Base-by-base conservation (phyloP, 1,140 invertebrate genomes). In the Aphidius gifuensis region DNA sequence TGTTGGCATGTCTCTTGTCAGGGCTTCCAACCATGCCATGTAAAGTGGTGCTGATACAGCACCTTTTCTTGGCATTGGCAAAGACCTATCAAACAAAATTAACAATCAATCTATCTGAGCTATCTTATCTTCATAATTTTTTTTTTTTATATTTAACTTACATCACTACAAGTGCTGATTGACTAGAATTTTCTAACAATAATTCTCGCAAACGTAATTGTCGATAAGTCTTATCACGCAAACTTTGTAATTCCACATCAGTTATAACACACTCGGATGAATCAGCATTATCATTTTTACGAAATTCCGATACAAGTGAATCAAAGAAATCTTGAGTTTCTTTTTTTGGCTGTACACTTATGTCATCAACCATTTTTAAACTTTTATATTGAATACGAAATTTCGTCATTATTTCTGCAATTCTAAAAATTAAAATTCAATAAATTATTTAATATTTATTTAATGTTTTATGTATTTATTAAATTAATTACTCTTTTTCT, bases 351-450 rank as follows among this genome's bases (percentile, higher is more conserved):
- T 86, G 83, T 40, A 91, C 86, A 44, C 85, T 88, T 43, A 93
- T 89, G 58, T 92, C 92, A 63, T 93, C 90, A 40, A 98, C 88
- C 84, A 98, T 94, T 56, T 89, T 91, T 51, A 98, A 82, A 71
- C 93, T 92, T 4, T 90, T 90, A 75, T 93, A 96, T 75, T 96
- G 91, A 65, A 98, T 95, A 42, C 96, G 86, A 82, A 98, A 97
- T 78, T 97, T 97, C 1, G 87, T 86, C 67, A 98, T 82, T 43
- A 98, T 84, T 70, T 92, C 92, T 5, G 93, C 92, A 92, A 99
- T 95, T 75, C 94, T 97, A 76, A 44, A 64, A 63, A 57, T 59
- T 53, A 47, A 60, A 45, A 62, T 51, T 56, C 9, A 46, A 55
- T 61, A 58, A 54, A 32, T 64, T 46, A 60, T 3, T 45, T 53